Base-by-base conservation (phyloP, 2,888 invertebrate species). In the Polyommatus icarus region DNA sequence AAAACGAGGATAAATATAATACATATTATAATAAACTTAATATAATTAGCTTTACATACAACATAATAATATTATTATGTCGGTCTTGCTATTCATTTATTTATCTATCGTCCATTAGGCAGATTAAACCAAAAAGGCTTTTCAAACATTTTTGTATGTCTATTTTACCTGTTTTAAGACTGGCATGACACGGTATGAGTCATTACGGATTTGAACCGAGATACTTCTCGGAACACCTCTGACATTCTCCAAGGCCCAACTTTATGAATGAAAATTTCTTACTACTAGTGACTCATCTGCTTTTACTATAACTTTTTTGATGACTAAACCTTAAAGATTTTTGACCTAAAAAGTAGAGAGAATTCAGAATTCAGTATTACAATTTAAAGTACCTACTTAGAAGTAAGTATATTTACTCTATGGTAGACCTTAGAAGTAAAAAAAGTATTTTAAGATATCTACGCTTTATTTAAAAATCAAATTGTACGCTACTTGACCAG, bases 161-260 rank as follows among this genome's bases (percentile, higher is more conserved):
- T 20, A 12, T 61, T 61, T 61, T 67, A 67, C 67, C 67, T 67
- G 67, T 67, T 67, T 29, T 50, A 24, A 24, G 50, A 75, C 54
- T 15, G 75, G 75, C 24, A 6, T 75, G 46, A 46, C 67, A 29
- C 67, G 75, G 12, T 29, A 75, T 75, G 75, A 75, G 46, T 75
- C 75, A 75, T 75, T 75, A 24, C 75, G 75, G 75, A 75, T 54
- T 75, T 75, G 54, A 50, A 75, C 59, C 59, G 40, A 73, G 73
- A 83, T 80, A 76, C 78, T 83, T 85, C 85, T 81, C 81, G 79
- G 83, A 84, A 84, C 82, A 79, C 81, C 81, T 81, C 84, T 81
- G 82, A 83, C 83, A 84, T 84, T 85, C 83, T 78, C 82, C 78
- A 79, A 80, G 83, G 80, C 61, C 59, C 81, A 79, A 77, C 77